Evolutionary conservation across 2,113 vertebrate genomes (phyloP).

Genomic region (Notiomystis cincta): DNA sequence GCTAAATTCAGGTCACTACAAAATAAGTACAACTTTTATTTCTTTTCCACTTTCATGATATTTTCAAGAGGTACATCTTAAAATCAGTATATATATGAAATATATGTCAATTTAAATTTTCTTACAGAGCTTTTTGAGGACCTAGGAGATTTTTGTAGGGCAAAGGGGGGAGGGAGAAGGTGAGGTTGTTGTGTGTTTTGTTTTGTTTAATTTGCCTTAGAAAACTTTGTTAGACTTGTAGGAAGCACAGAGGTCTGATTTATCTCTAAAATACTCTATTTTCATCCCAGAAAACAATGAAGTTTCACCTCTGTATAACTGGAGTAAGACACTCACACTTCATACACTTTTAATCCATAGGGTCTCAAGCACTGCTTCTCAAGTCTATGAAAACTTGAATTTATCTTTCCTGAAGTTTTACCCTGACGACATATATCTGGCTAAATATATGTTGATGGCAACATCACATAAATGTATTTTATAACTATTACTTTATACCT

Average conservation of each 20-base stretch:
- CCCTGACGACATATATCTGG: background rate
- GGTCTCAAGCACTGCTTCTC: background rate
- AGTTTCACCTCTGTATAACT: background rate
- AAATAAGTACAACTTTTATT: conserved; percentile 48
- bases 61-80: conserved; percentile 39
- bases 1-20: conserved; percentile 69
- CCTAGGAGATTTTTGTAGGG: background rate
- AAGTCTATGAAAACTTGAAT: background rate
- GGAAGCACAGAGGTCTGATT: background rate
- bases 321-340: background rate
- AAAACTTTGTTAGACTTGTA: background rate
- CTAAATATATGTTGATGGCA: background rate
- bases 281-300: background rate
- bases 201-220: background rate
- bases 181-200: background rate
- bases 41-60: conserved; percentile 33
- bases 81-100: background rate
- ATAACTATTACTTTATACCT: background rate
- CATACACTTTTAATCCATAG: background rate
- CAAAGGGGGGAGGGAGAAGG: fast-evolving
- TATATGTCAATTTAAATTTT: background rate
- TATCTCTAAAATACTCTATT: background rate
- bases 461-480: background rate
- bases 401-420: background rate
- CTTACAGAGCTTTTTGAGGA: background rate